Base-by-base conservation (phyloP, 2,888 invertebrate species). In the Chironomus riparius region DNA sequence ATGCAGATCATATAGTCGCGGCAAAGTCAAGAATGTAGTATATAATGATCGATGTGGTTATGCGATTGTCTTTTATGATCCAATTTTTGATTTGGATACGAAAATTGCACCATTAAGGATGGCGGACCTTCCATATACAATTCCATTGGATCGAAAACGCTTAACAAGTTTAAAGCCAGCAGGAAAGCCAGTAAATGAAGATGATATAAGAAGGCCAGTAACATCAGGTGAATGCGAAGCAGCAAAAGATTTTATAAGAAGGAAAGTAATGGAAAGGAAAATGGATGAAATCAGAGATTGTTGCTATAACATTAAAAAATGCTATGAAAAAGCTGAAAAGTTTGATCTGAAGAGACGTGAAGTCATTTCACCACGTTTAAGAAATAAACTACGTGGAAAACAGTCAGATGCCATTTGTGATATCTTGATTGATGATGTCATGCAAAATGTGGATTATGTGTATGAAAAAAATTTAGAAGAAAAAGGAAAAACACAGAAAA, bases 361-460 rank as follows among this genome's bases (percentile, higher is more conserved):
- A 68, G 76, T 69, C 7, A 50, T 76, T 50, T 76, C 76, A 0
- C 76, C 76, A 15, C 28, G 76, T 7, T 21, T 68, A 4, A 68
- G 69, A 1, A 21, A 13, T 18, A 76, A 69, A 56, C 13, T 76
- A 24, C 76, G 76, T 18, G 76, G 76, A 68, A 76, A 69, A 24
- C 15, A 24, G 7, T 65, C 76, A 50, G 68, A 76, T 22, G 69
- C 28, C 7, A 76, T 76, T 56, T 76, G 76, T 48, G 76, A 76
- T 56, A 21, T 76, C 2, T n/a, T 76, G 0, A 69, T 76, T 50
- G 76, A 76, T 24, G 76, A 76, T 76, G 76, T 69, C n/a, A 76
- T 76, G 76, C 68, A 76, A 56, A 76, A 69, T 61, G 69, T 76
- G 6, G 76, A 76, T 69, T 76, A 76, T 56, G 76, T 76, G 22